Evolutionary conservation across 2,797 vertebrate genomes (phyloP), one percentile per base, ranked within the genome.

Genomic region (Acipenser transmontanus): DNA sequence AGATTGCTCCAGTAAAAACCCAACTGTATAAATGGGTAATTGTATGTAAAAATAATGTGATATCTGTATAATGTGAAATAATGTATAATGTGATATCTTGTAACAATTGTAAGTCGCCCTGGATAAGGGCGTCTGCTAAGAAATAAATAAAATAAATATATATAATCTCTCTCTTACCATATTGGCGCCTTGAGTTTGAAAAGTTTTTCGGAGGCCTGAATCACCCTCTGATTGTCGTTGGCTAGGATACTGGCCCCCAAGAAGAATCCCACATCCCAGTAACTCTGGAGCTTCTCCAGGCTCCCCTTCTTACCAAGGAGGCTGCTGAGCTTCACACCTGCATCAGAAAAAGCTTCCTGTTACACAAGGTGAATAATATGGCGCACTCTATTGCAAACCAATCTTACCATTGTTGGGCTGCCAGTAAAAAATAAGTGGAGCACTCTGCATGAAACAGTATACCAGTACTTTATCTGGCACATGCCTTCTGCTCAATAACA

Each of bases 241-340:
- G 97, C 97, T 76, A 99, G 80, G 72, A 97, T 91, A 84, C 96
- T 98, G 76, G 96, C 97, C 0, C 94, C 97, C 75, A 99, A 81
- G 81, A 98, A 99, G 87, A 96, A 97, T 64, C 97, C 97, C 64
- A 99, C 97, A 75, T 99, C 97, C 96, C 96, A 99, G 85, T 98
- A 99, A 81, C 95, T 99, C 86, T 97, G 96, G 67, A 99, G 88
- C 76, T 98, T 97, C 81, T 99, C 97, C 86, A 99, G 79, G 72
- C 93, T 98, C 73, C 97, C 97, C 67, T 97, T 98, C 78, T 96
- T 98, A 68, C 97, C 97, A 75, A 99, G 80, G 50, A 99, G 91
- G 78, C 95, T 98, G 83, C 96, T 99, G 75, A 99, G 88, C 81
- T 99, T 99, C 78, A 99, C 95, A n/a, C 97, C 97, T 99, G 82